A percentile compares a stretch with the other conserved stretches of the same genome.
Conservation (phyloP, 2,888 invertebrate species). For the Apantesis nais region DNA sequence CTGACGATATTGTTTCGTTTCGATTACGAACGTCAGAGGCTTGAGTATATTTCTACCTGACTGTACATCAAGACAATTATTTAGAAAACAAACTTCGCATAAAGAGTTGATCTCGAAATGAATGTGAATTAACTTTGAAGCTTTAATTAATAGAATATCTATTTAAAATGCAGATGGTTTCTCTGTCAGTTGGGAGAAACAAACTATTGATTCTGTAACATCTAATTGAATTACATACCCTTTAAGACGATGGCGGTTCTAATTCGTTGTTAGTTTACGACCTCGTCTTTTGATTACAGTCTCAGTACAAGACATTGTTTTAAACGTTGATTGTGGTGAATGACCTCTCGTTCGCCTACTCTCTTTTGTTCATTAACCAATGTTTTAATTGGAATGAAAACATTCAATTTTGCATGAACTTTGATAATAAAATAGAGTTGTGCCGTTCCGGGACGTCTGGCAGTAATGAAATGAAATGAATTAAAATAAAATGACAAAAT, state of each 20-base stretch:
- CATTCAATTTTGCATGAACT: background rate
- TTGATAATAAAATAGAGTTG: no score
- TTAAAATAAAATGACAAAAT: no score
- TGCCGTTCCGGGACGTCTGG: no score
- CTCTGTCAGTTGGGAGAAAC: background rate
- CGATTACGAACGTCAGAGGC: no score
- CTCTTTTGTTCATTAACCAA: background rate
- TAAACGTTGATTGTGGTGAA: background rate
- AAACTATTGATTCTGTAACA: slow-evolving; percentile 6
- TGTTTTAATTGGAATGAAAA: background rate
- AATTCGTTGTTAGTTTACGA: background rate
- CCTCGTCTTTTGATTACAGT: background rate
- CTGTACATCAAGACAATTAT: background rate
- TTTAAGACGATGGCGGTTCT: background rate
- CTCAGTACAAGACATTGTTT: background rate
- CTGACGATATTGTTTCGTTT: no score
- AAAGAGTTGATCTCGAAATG: background rate
- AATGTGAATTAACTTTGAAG: background rate
- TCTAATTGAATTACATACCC: background rate
- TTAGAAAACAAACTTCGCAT: background rate
- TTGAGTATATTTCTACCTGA: no score
- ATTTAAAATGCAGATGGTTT: slow-evolving; percentile 6
- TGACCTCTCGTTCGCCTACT: background rate
- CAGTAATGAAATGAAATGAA: no score
- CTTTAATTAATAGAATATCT: background rate